Percentiles rank a stretch among this genome's conserved stretches.
These are phyloP conservation scores for Drosophila lacertosa DNA, from an alignment of 1,140 invertebrate species.

Conservation along the genomic window DNA sequence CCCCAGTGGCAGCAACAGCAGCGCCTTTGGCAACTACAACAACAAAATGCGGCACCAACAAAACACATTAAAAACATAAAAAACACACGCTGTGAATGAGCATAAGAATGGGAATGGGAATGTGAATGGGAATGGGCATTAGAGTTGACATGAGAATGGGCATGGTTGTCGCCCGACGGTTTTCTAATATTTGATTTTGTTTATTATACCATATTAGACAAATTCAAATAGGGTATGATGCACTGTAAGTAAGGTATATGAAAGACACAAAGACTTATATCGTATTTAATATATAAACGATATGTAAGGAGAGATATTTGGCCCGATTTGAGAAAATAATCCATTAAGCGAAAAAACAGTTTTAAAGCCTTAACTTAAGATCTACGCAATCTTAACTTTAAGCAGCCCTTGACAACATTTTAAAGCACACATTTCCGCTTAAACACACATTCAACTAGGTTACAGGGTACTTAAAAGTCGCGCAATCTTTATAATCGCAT, in stretches of 20 bases:
- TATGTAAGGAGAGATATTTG: too few species aligned
- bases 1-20: slow-evolving; percentile 12
- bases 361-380: background rate
- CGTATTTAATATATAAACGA: too few species aligned
- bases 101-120: background rate
- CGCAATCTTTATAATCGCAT: too few species aligned
- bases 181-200: slow-evolving; percentile 70
- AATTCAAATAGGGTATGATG: background rate
- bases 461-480: background rate
- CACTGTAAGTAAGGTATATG: too few species aligned
- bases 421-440: too few species aligned
- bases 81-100: slow-evolving; percentile 33
- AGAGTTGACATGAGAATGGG: background rate
- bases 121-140: background rate
- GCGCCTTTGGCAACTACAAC: slow-evolving; percentile 2
- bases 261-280: too few species aligned
- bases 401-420: background rate
- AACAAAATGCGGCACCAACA: slow-evolving; percentile 35
- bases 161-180: slow-evolving; percentile 6
- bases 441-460: too few species aligned
- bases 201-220: slow-evolving; percentile 15
- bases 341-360: too few species aligned
- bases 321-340: too few species aligned
- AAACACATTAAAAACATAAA: slow-evolving; percentile 54
- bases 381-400: too few species aligned